Percentiles rank a stretch among this genome's conserved stretches.
These are phyloP conservation scores for Apeltes quadracus DNA, from an alignment of 2,113 vertebrate genomes.

Conservation along the genomic window DNA sequence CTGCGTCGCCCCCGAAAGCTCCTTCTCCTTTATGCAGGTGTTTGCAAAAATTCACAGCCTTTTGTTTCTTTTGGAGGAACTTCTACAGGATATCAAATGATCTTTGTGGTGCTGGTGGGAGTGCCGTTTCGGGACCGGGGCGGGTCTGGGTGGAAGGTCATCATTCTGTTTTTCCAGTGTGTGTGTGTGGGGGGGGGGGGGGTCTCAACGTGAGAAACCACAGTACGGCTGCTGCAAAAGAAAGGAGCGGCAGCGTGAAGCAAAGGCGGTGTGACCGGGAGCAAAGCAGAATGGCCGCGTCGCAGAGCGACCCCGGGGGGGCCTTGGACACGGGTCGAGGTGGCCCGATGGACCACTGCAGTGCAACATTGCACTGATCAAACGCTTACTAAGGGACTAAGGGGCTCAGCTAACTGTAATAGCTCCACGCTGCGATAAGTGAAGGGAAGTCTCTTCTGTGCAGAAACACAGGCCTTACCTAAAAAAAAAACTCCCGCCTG, in stretches of 20 bases:
- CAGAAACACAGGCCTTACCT: conserved; percentile 2
- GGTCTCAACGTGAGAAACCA: conserved; percentile 20
- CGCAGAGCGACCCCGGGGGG: neutral
- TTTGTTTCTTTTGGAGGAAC: conserved; percentile 58
- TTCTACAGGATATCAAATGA: conserved; percentile 63
- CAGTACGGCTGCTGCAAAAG: conserved; percentile 45
- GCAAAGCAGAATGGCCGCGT: neutral
- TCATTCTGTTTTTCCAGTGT: conserved; percentile 64
- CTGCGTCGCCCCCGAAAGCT: neutral
- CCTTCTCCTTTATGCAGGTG: conserved; percentile 45
- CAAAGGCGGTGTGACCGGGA: conserved; percentile 5
- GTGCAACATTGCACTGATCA: conserved; percentile 36
- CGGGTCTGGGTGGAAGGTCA: conserved; percentile 46
- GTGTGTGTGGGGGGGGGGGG: too few relatives aligned
- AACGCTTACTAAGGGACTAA: conserved; percentile 40
- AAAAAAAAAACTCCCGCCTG: too few relatives aligned
- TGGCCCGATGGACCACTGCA: conserved; percentile 33
- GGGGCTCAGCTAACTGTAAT: conserved; percentile 8
- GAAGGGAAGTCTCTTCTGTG: conserved; percentile 35
- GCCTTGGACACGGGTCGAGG: neutral
- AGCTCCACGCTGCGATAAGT: conserved; percentile 1
- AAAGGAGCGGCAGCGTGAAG: neutral
- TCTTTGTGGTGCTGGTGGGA: neutral
- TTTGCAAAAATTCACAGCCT: conserved; percentile 44
- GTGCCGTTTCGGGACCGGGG: neutral